Conservation (phyloP, 2,113 vertebrate species). For the Corythoichthys intestinalis region DNA sequence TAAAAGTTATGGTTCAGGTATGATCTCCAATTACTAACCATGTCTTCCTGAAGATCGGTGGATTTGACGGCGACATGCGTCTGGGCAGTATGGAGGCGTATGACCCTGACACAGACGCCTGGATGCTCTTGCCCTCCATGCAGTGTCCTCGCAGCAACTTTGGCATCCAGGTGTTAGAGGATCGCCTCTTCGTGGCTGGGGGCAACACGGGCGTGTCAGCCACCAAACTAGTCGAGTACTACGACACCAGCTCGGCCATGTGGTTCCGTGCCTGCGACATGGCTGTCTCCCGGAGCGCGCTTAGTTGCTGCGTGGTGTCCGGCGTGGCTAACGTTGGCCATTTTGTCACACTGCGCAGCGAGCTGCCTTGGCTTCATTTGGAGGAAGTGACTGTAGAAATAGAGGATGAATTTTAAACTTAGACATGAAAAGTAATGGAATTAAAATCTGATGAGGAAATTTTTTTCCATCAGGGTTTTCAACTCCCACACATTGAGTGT, state of each 20-base stretch:
- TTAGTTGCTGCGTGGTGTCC: conserved; percentile 82
- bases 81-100: conserved; percentile 51
- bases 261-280: conserved; percentile 73
- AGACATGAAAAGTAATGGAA: background rate
- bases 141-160: conserved; percentile 80
- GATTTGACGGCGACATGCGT: conserved; percentile 74
- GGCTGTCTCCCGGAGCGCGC: conserved; percentile 72
- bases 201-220: conserved; percentile 49
- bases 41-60: conserved; percentile 80
- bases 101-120: conserved; percentile 67
- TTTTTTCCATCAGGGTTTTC: too few relatives aligned
- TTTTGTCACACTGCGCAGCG: background rate
- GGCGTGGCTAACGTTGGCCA: conserved; percentile 61
- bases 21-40: background rate
- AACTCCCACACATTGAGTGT: too few relatives aligned
- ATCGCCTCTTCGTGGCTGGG: conserved; percentile 46
- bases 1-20: background rate
- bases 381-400: background rate
- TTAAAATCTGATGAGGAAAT: background rate
- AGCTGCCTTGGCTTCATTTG: fast-evolving
- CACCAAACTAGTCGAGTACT: conserved; percentile 35
- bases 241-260: conserved; percentile 33
- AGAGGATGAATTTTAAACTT: background rate
- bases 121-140: conserved; percentile 79
- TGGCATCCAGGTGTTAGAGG: conserved; percentile 77